Conservation (phyloP, 2,113 vertebrate genomes). For the Burhinus bistriatus region DNA sequence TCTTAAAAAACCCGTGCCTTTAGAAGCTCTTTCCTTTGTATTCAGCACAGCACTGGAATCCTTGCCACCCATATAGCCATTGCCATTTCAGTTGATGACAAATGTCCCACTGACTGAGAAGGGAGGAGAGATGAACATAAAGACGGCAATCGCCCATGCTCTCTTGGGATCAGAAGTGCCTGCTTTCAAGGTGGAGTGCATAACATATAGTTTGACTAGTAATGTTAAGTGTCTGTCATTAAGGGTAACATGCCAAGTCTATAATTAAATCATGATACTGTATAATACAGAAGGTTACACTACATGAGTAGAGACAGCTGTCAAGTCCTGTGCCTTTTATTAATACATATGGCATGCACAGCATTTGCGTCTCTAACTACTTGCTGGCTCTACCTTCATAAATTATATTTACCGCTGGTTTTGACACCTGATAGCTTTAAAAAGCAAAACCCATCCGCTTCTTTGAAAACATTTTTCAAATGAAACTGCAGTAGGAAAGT, state of each 20-base stretch:
- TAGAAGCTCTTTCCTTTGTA: not conserved
- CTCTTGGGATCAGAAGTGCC: constrained; percentile 43
- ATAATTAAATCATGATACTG: constrained; percentile 69
- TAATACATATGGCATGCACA: constrained; percentile 56
- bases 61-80: not conserved
- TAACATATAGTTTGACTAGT: constrained; percentile 43
- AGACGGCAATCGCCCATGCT: not conserved
- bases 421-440: constrained; percentile 1
- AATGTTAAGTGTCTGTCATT: constrained; percentile 64
- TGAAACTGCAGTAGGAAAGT: not conserved
- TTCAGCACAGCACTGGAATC: not conserved
- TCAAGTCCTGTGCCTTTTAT: constrained; percentile 63
- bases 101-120: not conserved
- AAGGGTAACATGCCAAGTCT: constrained; percentile 56
- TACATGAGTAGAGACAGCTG: constrained; percentile 54
- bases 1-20: not conserved
- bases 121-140: not conserved
- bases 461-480: constrained; percentile 15
- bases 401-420: constrained; percentile 27
- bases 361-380: constrained; percentile 49
- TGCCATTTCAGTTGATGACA: not conserved
- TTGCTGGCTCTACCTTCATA: constrained; percentile 43
- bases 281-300: constrained; percentile 66
- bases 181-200: constrained; percentile 56
- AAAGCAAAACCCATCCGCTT: not conserved